Evolutionary conservation across 2,888 invertebrate genomes (phyloP), one percentile per base, ranked within the genome.

Genomic region (Hemicrepidius hirtus): DNA sequence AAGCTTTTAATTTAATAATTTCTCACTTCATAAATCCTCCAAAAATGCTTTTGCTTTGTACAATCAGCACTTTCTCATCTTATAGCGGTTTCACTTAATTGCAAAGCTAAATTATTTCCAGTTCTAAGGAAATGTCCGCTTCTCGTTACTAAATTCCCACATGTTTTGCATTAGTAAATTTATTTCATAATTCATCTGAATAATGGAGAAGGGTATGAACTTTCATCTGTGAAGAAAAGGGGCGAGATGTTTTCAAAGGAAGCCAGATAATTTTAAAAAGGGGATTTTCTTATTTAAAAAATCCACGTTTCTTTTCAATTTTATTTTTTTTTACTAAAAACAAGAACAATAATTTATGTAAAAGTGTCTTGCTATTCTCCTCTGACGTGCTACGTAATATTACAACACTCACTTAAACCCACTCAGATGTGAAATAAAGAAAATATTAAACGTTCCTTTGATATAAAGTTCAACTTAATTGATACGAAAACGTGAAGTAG

Each of bases 101-200:
- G 41, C 41, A 41, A 41, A 41, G 41, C 41, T 16, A 16, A 41
- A 41, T 32, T 41, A 41, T 41, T 13, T n/a, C 13, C 13, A 41
- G 41, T 41, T 41, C 13, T 41, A 41, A 41, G 5, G 41, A n/a
- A 41, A 41, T 32, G 41, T 41, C 13, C 3, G 3, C n/a, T 41
- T 20, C 9, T 46, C 16, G 2, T 18, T 10, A 20, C 53, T 44
- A 53, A 53, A 53, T 53, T 53, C 13, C 53, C n/a, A 53, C 53
- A 21, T 53, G 53, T 28, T 53, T 16, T 28, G 21, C 53, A 53
- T 53, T 53, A 28, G 13, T 9, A 10, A 28, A 53, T 53, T 53
- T 49, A 41, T 41, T 16, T 46, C 46, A 16, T 10, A 24, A 28
- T 53, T 53, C 28, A 53, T 21, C 5, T 13, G 53, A 53, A 32